Evolutionary conservation across 2,113 vertebrate genomes (phyloP).

Genomic region (Vidua chalybeata): DNA sequence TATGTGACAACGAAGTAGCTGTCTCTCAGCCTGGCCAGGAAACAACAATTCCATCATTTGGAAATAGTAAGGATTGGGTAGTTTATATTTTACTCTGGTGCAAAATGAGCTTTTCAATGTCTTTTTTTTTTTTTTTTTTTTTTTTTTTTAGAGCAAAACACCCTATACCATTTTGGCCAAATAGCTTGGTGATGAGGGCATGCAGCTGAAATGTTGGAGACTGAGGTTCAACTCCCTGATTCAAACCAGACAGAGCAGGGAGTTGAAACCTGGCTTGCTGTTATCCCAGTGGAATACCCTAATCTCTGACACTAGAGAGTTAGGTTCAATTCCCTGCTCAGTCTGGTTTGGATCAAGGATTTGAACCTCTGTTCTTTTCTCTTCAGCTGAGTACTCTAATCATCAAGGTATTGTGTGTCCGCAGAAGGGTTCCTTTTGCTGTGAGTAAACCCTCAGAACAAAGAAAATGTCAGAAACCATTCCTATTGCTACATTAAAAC

Average conservation of each 20-base stretch:
- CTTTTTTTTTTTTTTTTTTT: too few relatives aligned
- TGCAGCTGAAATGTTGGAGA: background rate
- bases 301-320: constrained; percentile 52
- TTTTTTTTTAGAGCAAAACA: background rate
- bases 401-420: constrained; percentile 9
- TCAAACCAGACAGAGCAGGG: constrained; percentile 32
- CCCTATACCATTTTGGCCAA: background rate
- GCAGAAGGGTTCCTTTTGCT: constrained; percentile 28
- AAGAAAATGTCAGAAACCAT: background rate
- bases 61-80: background rate
- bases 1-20: background rate
- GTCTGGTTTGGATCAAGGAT: constrained; percentile 54
- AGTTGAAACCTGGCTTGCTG: constrained; percentile 30
- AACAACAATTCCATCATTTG: constrained; percentile 15
- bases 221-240: constrained; percentile 5
- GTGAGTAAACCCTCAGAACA: background rate
- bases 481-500: background rate
- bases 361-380: background rate
- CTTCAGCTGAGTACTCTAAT: constrained; percentile 19
- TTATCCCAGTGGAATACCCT: constrained; percentile 18
- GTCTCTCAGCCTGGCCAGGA: background rate
- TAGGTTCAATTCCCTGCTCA: constrained; percentile 22
- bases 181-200: background rate
- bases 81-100: background rate
- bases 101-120: background rate